Conservation (phyloP, 2,113 vertebrate species). For the Podiceps cristatus region DNA sequence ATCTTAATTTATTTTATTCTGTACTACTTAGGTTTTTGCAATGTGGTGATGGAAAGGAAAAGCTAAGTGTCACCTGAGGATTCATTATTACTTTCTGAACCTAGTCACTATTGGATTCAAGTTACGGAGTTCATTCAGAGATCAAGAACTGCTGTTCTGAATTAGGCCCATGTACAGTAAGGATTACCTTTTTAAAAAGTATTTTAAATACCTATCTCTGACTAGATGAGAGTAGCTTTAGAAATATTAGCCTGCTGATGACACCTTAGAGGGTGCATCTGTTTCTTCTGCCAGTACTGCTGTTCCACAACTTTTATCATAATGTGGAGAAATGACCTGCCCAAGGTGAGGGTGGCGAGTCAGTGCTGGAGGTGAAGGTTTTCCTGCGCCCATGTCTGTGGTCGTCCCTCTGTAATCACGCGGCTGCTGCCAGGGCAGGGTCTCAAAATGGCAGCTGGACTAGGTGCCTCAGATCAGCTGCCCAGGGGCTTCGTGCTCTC, state of each 20-base stretch:
- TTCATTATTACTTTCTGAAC: not conserved
- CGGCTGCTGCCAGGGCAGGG: not conserved
- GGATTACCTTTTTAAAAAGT: not conserved
- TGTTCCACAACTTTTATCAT: not conserved
- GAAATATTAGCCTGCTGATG: not conserved
- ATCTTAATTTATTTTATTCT: not conserved
- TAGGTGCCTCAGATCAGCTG: not conserved
- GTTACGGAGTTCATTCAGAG: not conserved
- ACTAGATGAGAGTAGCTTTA: not conserved
- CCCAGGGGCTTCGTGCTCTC: not conserved
- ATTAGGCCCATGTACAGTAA: not conserved
- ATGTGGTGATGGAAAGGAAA: not conserved
- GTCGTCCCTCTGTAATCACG: fast-evolving
- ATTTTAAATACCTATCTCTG: not conserved
- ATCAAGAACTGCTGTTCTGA: not conserved
- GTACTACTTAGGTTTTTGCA: not conserved
- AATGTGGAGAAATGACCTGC: not conserved
- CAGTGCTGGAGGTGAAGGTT: fast-evolving
- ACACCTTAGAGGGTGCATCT: not conserved
- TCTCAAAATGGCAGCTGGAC: not conserved
- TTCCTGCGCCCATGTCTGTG: fast-evolving
- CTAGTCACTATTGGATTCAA: not conserved
- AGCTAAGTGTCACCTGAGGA: not conserved
- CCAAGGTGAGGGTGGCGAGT: not conserved
- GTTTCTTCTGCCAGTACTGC: not conserved